Base-by-base conservation (phyloP, 2,888 invertebrate species). In the Drosophila picticornis region DNA sequence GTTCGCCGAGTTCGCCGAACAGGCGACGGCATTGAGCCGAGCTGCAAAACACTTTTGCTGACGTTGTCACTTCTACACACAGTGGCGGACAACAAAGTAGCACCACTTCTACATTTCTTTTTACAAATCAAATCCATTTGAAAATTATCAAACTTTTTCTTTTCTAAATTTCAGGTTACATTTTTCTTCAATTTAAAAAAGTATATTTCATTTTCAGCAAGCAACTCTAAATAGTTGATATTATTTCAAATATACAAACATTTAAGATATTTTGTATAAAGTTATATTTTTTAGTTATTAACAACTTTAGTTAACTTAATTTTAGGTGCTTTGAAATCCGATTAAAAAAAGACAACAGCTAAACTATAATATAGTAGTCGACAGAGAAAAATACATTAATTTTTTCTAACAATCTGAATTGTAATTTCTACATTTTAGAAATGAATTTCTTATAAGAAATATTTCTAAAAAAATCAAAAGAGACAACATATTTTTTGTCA, bases 11-110 rank as follows among this genome's bases (percentile, higher is more conserved):
- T 27, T 38, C 38, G 67, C 59, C 59, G 63, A 81, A 56, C 53
- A 58, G 69, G 64, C 80, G 71, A 72, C 80, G 84, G 80, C 57
- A 72, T 64, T 72, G 48, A 57, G 73, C 62, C 70, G 60, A 77
- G 82, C 65, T 75, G 80, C 63, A 81, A 80, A 87, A 88, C 82
- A 90, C 78, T 87, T 88, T 86, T 88, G 87, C 90, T 88, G 86
- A 90, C 90, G 86, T 57, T 80, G 89, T 78, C 68, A 77, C 62
- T 55, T 43, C 16, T 36, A 58, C 60, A 25, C 9, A 61, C 50
- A 72, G 46, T 16, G 16, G 22, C 1, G 46, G 2, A 25, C 46
- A 46, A 25, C 7, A 46, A 46, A 25, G 25, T 46, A 46, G 7
- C 25, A 25, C 0, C 46, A 46, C 22, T 46, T 0, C 7, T 1